Percentiles rank a stretch among this genome's conserved stretches.
phyloP scores from a whole-genome alignment of 2,113 vertebrate species.

The Anas platyrhynchos region DNA sequence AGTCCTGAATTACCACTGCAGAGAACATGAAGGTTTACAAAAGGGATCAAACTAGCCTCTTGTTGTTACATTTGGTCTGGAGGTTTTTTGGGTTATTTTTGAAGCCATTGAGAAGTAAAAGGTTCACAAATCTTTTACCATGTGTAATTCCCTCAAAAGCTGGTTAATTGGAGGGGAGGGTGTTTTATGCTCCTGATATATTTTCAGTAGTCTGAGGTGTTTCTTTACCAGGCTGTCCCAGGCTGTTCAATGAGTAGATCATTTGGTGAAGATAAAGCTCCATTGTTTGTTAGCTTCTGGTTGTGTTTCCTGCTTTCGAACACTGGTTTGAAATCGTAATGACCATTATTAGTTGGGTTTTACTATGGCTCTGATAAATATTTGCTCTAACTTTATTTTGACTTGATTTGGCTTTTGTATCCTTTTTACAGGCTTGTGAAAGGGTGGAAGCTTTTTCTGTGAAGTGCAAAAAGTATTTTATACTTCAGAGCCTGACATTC shows the following conservation, averaged over 20 bases:
- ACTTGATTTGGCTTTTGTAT: background rate
- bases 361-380: background rate
- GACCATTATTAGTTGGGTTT: background rate
- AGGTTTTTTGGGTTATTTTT: background rate
- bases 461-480: background rate
- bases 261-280: background rate
- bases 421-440: background rate
- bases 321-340: background rate
- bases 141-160: background rate
- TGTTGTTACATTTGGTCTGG: background rate
- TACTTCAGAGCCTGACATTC: background rate
- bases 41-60: background rate
- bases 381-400: background rate
- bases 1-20: background rate
- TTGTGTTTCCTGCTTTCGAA: background rate
- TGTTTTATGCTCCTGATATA: background rate
- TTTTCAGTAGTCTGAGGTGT: background rate
- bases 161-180: background rate
- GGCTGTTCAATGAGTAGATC: background rate
- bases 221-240: background rate
- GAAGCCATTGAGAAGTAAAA: background rate
- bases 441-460: background rate
- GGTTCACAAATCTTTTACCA: background rate
- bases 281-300: background rate
- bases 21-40: background rate